Percentiles rank a stretch among this genome's conserved stretches.
These are phyloP conservation scores for Agapornis canus DNA, from an alignment of 2,797 vertebrate genomes.

Conservation along the genomic window DNA sequence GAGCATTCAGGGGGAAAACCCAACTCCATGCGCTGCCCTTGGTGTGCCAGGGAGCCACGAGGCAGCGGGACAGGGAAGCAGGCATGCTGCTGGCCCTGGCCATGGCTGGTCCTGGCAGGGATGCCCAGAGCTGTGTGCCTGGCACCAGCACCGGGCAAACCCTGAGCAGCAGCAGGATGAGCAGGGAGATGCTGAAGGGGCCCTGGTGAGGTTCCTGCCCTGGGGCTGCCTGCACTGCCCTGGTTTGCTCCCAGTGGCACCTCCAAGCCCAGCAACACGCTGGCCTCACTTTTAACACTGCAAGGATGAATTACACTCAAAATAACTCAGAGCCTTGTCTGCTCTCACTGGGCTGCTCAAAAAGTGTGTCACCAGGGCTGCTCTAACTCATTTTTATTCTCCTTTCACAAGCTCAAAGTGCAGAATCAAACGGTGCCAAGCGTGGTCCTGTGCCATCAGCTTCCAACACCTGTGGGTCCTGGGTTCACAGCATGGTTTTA, in stretches of 20 bases:
- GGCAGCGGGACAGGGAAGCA: background rate
- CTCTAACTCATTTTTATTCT: background rate
- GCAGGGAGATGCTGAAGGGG: background rate
- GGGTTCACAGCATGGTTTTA: background rate
- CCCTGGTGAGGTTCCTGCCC: background rate
- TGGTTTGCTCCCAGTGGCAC: accelerated
- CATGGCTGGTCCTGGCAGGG: accelerated
- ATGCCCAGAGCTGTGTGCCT: background rate
- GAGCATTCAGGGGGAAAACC: background rate
- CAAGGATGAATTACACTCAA: accelerated
- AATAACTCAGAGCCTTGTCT: accelerated
- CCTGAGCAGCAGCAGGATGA: background rate
- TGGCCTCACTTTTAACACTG: accelerated
- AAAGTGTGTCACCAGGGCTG: background rate
- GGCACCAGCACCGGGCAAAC: background rate
- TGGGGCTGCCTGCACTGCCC: accelerated
- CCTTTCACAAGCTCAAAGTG: background rate
- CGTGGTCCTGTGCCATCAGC: accelerated
- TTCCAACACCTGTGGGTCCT: accelerated
- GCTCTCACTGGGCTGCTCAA: background rate
- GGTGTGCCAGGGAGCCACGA: background rate
- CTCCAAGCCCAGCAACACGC: accelerated
- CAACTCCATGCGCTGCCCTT: accelerated
- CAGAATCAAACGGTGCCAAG: background rate
- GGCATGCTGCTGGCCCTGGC: background rate